Conservation (phyloP, 2,888 invertebrate genomes). For the Eristalis pertinax region DNA sequence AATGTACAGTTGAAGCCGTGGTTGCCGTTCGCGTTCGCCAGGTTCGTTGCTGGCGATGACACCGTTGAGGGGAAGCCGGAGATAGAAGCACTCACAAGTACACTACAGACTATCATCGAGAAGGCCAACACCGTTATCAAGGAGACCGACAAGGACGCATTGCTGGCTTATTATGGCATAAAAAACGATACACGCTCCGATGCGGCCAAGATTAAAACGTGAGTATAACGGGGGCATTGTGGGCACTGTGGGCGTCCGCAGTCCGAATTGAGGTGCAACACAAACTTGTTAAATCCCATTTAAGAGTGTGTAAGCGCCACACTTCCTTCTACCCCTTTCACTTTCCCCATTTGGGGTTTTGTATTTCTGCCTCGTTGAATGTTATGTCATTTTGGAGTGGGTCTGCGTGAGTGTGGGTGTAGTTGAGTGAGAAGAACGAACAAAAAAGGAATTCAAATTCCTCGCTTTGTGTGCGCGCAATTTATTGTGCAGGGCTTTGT, state of each 20-base stretch:
- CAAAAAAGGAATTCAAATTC: constrained; percentile 46
- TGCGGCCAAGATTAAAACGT: constrained; percentile 92
- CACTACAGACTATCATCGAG: constrained; percentile 83
- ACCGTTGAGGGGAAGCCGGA: constrained; percentile 76
- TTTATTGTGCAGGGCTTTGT: constrained; percentile 59
- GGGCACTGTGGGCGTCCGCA: background rate
- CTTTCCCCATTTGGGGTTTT: background rate
- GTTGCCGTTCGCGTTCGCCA: constrained; percentile 82
- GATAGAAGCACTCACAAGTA: constrained; percentile 80
- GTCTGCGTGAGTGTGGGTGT: constrained; percentile 8
- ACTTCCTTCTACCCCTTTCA: background rate
- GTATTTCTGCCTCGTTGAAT: constrained; percentile 1
- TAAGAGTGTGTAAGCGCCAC: constrained; percentile 17
- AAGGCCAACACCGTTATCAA: constrained; percentile 86
- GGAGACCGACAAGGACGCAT: constrained; percentile 88
- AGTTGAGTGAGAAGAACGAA: background rate
- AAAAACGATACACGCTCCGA: constrained; percentile 92
- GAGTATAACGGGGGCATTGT: constrained; percentile 74
- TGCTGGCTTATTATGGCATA: constrained; percentile 91
- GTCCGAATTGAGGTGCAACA: background rate
- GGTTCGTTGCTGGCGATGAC: constrained; percentile 80
- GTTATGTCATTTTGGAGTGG: constrained; percentile 38
- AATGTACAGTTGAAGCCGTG: constrained; percentile 79
- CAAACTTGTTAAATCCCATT: constrained; percentile 40
- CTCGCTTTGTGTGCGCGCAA: constrained; percentile 54